Percentiles rank a stretch among this genome's conserved stretches.
These are phyloP conservation scores for Prunella fulvescens DNA, from an alignment of 2,113 vertebrate species.

Conservation along the genomic window DNA sequence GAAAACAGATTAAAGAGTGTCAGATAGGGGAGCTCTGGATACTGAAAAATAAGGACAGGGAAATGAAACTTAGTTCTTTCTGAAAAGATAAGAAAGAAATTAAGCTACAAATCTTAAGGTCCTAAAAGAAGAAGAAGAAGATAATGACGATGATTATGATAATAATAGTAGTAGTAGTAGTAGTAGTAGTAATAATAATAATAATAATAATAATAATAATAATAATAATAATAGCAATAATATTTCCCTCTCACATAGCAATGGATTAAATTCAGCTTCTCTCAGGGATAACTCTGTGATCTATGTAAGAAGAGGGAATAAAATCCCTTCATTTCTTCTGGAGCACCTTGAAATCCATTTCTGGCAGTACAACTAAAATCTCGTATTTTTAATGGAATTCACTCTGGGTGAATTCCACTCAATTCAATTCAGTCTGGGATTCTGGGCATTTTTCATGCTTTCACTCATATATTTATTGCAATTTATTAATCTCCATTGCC, in stretches of 20 bases:
- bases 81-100: not conserved
- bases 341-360: not conserved
- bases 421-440: not conserved
- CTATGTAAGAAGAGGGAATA: not conserved
- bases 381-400: not conserved
- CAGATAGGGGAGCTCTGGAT: not conserved
- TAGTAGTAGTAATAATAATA: no score
- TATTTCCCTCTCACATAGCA: accelerated
- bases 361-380: not conserved
- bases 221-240: not conserved
- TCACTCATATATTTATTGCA: not conserved
- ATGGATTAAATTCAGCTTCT: not conserved
- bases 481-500: not conserved
- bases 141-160: no score
- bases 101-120: not conserved
- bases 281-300: not conserved
- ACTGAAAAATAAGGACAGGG: not conserved
- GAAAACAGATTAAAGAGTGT: not conserved
- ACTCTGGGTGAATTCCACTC: no score
- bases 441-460: not conserved
- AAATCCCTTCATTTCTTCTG: not conserved
- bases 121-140: not conserved
- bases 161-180: not conserved
- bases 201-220: no score
- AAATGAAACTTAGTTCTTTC: not conserved